These are phyloP conservation scores for Drosophila carrolli DNA, from an alignment of 1,140 invertebrate genomes.

Conservation along the genomic window DNA sequence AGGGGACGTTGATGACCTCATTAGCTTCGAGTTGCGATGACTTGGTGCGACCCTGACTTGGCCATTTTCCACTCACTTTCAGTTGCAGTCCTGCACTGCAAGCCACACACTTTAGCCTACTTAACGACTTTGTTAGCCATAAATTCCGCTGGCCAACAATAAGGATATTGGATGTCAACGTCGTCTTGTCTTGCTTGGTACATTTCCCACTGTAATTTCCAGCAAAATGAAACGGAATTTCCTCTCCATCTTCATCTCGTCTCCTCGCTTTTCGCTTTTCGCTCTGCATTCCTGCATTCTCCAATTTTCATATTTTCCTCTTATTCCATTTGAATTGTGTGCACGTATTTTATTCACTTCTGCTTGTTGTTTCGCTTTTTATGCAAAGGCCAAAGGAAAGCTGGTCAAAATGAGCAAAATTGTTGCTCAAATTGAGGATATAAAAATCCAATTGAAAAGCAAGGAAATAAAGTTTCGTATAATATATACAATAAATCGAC, in stretches of 20 bases:
- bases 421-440: conserved; percentile 40
- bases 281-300: conserved; percentile 50
- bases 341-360: conserved; percentile 66
- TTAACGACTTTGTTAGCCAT: conserved; percentile 74
- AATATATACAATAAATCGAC: not conserved
- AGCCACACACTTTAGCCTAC: conserved; percentile 62
- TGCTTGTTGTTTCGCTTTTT: conserved; percentile 35
- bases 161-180: conserved; percentile 79
- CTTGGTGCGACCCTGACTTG: conserved; percentile 32
- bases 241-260: conserved; percentile 6
- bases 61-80: conserved; percentile 54
- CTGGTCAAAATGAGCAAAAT: conserved; percentile 60
- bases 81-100: conserved; percentile 23
- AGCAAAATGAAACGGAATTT: conserved; percentile 55
- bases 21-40: conserved; percentile 40
- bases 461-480: not conserved
- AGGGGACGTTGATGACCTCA: conserved; percentile 44
- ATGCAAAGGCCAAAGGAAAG: conserved; percentile 25
- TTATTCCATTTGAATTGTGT: conserved; percentile 46
- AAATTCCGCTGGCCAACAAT: conserved; percentile 76
- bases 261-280: conserved; percentile 12
- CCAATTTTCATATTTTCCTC: conserved; percentile 71
- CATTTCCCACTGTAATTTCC: conserved; percentile 55
- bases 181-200: conserved; percentile 55
- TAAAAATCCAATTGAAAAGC: conserved; percentile 10